phyloP scores from a whole-genome alignment of 2,888 invertebrate species.

The Atrina japonica region DNA sequence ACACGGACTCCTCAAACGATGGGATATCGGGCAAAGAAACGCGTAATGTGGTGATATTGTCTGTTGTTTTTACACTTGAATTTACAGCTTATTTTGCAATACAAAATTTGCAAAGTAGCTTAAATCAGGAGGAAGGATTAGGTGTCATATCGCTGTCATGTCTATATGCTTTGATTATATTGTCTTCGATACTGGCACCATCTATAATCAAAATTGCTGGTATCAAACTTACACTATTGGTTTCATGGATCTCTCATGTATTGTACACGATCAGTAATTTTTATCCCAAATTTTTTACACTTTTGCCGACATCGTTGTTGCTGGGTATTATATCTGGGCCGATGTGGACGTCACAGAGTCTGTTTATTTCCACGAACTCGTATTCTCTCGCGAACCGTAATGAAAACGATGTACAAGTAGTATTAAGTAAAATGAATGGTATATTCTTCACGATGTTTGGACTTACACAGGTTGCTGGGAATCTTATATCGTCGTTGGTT shows the following conservation, averaged over 20 bases:
- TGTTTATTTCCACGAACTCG: conserved; percentile 72
- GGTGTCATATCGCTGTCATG: conserved; percentile 72
- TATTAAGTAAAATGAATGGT: conserved; percentile 74
- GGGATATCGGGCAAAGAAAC: conserved; percentile 29
- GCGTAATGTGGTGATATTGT: conserved; percentile 61
- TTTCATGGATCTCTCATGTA: conserved; percentile 65
- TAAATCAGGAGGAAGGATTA: conserved; percentile 70
- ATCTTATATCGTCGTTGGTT: conserved; percentile 73
- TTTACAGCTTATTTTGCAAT: conserved; percentile 74
- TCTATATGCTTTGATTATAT: conserved; percentile 71
- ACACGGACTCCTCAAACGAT: too few species aligned
- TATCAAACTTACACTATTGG: conserved; percentile 68
- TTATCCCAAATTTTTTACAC: conserved; percentile 67
- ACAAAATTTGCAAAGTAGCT: conserved; percentile 75
- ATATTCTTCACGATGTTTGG: conserved; percentile 73
- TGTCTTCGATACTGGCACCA: conserved; percentile 74
- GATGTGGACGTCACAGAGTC: conserved; percentile 74
- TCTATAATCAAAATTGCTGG: conserved; percentile 67
- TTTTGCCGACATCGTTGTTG: conserved; percentile 72
- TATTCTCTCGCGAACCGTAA: conserved; percentile 64
- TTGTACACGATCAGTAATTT: conserved; percentile 73
- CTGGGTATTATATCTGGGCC: conserved; percentile 72
- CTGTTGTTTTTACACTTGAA: conserved; percentile 68
- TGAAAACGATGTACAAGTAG: conserved; percentile 57
- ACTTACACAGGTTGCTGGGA: conserved; percentile 73